Conservation (phyloP, 2,797 vertebrate species). For the Anguilla obscura region DNA sequence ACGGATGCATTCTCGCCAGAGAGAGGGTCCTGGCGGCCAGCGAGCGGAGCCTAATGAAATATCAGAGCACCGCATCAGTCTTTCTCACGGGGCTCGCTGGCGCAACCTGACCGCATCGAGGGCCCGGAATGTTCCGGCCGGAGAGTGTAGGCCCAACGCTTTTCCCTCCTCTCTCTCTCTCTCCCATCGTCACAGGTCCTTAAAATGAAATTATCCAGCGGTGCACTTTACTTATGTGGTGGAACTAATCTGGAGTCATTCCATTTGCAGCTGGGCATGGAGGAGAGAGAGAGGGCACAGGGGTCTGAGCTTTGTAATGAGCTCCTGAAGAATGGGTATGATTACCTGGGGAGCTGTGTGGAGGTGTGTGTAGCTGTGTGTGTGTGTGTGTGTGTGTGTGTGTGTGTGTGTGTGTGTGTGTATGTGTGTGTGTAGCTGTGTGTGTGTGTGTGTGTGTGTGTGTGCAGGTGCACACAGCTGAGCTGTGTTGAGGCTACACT, state of each 20-base stretch:
- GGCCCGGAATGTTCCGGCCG: slow-evolving; percentile 25
- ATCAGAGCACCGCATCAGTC: slow-evolving; percentile 17
- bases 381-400: neutral
- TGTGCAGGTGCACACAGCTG: neutral
- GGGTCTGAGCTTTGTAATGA: slow-evolving; percentile 48
- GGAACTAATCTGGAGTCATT: slow-evolving; percentile 37
- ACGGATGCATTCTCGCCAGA: slow-evolving; percentile 23
- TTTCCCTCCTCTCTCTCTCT: slow-evolving; percentile 25
- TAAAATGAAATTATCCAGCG: slow-evolving; percentile 53
- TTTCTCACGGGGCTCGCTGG: slow-evolving; percentile 35
- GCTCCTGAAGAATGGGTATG: slow-evolving; percentile 42
- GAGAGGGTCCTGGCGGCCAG: slow-evolving; percentile 4
- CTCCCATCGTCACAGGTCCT: slow-evolving; percentile 36
- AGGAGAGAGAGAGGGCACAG: slow-evolving; percentile 31
- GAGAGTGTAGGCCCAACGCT: neutral
- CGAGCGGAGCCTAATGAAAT: slow-evolving; percentile 38
- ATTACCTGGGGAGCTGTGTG: slow-evolving; percentile 26
- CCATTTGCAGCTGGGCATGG: slow-evolving; percentile 40
- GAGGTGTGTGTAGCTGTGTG: slow-evolving; percentile 19
- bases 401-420: slow-evolving; percentile 18
- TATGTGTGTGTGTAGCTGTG: slow-evolving; percentile 25
- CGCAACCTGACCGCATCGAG: slow-evolving; percentile 23
- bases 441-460: slow-evolving; percentile 18
- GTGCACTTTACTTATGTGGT: slow-evolving; percentile 45
- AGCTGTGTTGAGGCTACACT: neutral